Base-by-base conservation (phyloP, 2,113 vertebrate species). In the Neotragus moschatus region DNA sequence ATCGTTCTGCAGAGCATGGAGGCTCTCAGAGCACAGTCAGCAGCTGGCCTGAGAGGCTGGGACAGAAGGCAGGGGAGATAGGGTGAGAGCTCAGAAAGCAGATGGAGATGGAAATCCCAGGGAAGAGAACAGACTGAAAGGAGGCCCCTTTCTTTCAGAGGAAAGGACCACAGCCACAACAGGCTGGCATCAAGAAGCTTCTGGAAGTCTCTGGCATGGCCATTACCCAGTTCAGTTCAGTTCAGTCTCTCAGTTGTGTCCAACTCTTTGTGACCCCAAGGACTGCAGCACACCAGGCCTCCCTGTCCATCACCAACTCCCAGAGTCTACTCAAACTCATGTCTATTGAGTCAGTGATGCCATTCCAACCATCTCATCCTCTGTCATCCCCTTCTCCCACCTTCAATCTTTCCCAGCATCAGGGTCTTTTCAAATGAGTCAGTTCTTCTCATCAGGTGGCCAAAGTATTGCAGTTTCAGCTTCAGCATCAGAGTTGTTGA, bases 231-330 rank as follows among this genome's bases (percentile, higher is more conserved):
- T 36, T 70, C n/a, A 23, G 63, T n/a, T 66, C 63, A 66, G n/a
- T 39, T 70, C 17, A 73, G 66, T 70, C 2, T 0, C 19, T 23
- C 66, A 39, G 66, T 73, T 0, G 2, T 73, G n/a, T 23, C 66
- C 0, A 0, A 73, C n/a, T 73, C 10, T 70, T 73, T 39, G 66
- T 0, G 0, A 39, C n/a, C n/a, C 66, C 19, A 23, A 12, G n/a
- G n/a, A 39, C n/a, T 12, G 11, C 19, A 70, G 66, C 66, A 70
- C 1, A 1, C n/a, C n/a, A 70, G 66, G 66, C 66, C 36, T 70
- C n/a, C 5, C 19, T 39, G 66, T 70, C 19, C 19, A 70, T 70
- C 10, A 39, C n/a, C n/a, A 70, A 39, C 66, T 70, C 66, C 66
- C 1, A 0, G 66, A 39, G n/a, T 23, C 39, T 39, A 70, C 19